Evolutionary conservation across 2,113 vertebrate species (phyloP), one percentile per base, ranked within the genome.

Genomic region (Clarias batrachus): DNA sequence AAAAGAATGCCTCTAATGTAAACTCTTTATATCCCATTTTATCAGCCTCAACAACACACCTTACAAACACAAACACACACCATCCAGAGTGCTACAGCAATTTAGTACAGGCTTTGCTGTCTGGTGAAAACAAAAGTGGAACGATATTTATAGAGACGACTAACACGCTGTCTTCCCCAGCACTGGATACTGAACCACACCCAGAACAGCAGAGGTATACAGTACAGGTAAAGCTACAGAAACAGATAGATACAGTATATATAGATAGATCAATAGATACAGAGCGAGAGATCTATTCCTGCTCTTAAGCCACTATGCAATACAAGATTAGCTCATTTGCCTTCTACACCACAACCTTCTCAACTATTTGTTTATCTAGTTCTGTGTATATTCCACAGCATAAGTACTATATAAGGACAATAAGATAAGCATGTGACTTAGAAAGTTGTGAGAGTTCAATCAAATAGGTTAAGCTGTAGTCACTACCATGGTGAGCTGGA

Each of bases 91-190:
- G 86, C 25, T 7, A 82, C 82, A 86, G 89, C 90, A 90, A 93
- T 92, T 91, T 91, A 94, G 90, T 91, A 85, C 82, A 89, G 82
- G 80, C 41, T 77, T 62, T 63, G 19, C 71, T 0, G 52, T 73
- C 23, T 57, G 25, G 82, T 23, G 16, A 79, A 30, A 68, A 68
- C 78, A 81, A 90, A 94, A 92, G 65, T 94, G 92, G 92, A 92
- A 52, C 90, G 90, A 90, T 93, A 94, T 94, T 94, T 93, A 93
- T 92, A 93, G 93, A 92, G 87, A 77, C 90, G 85, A 82, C 66
- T 37, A 59, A 81, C 86, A 87, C 76, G 87, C 37, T 82, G 80
- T 91, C 86, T 89, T 91, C 86, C 85, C 83, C 84, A 81, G 27
- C 30, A 90, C 89, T 85, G 87, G 87, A 57, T 89, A 86, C 71